These are phyloP conservation scores for Cisticola juncidis DNA, from an alignment of 2,113 vertebrate genomes.

Conservation along the genomic window DNA sequence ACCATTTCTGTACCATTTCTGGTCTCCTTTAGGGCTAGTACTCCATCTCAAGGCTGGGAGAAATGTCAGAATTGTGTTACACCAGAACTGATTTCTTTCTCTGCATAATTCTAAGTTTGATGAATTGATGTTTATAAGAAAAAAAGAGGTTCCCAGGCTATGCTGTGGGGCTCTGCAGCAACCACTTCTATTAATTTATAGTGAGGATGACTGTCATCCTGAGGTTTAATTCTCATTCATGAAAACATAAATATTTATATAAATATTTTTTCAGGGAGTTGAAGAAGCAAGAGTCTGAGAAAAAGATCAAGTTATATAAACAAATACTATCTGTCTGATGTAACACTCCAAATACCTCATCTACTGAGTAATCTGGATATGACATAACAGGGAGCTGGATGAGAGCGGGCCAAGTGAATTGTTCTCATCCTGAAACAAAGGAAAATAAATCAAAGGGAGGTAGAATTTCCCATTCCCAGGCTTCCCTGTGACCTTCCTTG, in stretches of 20 bases:
- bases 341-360: not conserved
- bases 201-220: not conserved
- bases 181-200: not conserved
- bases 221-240: not conserved
- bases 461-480: not conserved
- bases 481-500: not conserved
- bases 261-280: not conserved
- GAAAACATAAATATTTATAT: not conserved
- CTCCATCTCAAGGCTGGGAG: not conserved
- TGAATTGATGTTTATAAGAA: not conserved
- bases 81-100: not conserved
- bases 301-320: not conserved
- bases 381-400: not conserved
- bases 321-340: not conserved
- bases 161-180: not conserved
- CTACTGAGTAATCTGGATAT: not conserved
- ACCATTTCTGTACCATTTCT: too few species aligned
- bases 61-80: not conserved
- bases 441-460: not conserved
- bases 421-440: constrained; percentile 31
- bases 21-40: not conserved
- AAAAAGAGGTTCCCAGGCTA: not conserved
- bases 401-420: not conserved
- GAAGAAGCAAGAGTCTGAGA: not conserved
- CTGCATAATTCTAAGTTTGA: not conserved